Evolutionary conservation across 92 coral and sea anemone genomes (phyloP), one percentile per base, ranked within the genome.

Genomic region (Palythoa grandis): DNA sequence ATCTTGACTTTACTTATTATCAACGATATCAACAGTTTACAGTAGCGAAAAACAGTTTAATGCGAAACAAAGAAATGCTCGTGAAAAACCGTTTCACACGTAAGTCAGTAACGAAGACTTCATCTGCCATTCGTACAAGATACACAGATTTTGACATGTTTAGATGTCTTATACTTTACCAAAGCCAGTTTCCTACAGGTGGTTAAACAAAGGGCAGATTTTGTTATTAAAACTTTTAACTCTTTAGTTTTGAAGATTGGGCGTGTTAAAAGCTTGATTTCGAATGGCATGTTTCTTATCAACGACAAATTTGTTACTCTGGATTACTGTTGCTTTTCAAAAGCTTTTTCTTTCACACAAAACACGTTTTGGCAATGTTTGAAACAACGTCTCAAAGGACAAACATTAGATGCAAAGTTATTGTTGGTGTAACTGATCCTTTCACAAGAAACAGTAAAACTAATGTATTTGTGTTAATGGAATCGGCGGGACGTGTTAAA

Each of bases 401-500:
- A 63, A 8, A 23, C 19, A 63, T 24, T 63, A 7, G 3, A 63
- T 1, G 22, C 69, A n/a, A 63, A 24, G 19, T 69, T 69, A 11
- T 11, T 69, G 74, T 69, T 11, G 74, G 66, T 76, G 66, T 76
- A 75, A 76, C 66, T 54, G 82, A 76, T 76, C 82, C 82, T 25
- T 29, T 54, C 22, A 38, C 63, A 76, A 25, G 82, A 76, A 76
- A 52, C 43, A 76, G 82, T 52, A 35, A 56, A 54, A 76, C 82
- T 53, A 76, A 76, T 53, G 20, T 40, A 76, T 76, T 52, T 23
- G 82, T 23, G 82, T 76, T 76, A 76, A 76, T 76, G 82, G 82
- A 76, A 47, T 76, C 68, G 82, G 82, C 82, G 48, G 50, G 63
- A 76, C 82, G 82, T 76, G 82, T 76, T 54, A 76, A 76, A 53